phyloP scores from a whole-genome alignment of 2,888 invertebrate species.

The Anoplius nigerrimus region DNA sequence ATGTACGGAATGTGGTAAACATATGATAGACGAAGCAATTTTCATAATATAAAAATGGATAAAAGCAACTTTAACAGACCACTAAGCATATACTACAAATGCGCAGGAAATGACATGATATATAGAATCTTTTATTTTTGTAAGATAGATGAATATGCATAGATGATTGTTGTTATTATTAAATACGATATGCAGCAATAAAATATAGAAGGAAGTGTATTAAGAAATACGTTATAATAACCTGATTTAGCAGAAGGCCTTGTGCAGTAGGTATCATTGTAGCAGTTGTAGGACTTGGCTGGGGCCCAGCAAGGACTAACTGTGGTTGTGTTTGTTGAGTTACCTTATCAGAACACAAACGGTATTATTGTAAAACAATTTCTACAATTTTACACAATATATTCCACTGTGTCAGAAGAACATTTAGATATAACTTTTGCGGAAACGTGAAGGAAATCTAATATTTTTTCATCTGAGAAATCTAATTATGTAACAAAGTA shows the following conservation, averaged over 20 bases:
- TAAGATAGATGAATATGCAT: conserved; percentile 2
- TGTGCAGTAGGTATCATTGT: conserved; percentile 74
- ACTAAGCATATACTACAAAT: background rate
- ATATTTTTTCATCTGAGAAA: background rate
- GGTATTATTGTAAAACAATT: too few relatives aligned
- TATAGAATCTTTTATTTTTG: conserved; percentile 30
- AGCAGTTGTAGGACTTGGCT: conserved; percentile 71
- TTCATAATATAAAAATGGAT: conserved; percentile 45
- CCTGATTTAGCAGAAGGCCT: conserved; percentile 75
- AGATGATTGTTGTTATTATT: background rate
- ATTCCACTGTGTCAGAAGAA: too few relatives aligned
- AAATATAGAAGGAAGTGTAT: background rate
- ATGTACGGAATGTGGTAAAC: conserved; percentile 68
- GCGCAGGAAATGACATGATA: conserved; percentile 18
- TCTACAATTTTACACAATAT: background rate
- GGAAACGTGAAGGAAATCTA: background rate
- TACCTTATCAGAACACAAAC: conserved; percentile 53
- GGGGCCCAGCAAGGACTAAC: conserved; percentile 73
- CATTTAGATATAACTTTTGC: too few relatives aligned
- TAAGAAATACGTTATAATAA: conserved; percentile 42
- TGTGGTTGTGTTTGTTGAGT: conserved; percentile 74
- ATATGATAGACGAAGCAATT: conserved; percentile 60
- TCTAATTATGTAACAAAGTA: background rate
- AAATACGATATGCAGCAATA: conserved; percentile 25
- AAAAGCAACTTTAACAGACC: conserved; percentile 40